Percentiles rank a stretch among this genome's conserved stretches.
Evolutionary conservation across 2,888 invertebrate species (phyloP).

Genomic region (Cheilosia variabilis): DNA sequence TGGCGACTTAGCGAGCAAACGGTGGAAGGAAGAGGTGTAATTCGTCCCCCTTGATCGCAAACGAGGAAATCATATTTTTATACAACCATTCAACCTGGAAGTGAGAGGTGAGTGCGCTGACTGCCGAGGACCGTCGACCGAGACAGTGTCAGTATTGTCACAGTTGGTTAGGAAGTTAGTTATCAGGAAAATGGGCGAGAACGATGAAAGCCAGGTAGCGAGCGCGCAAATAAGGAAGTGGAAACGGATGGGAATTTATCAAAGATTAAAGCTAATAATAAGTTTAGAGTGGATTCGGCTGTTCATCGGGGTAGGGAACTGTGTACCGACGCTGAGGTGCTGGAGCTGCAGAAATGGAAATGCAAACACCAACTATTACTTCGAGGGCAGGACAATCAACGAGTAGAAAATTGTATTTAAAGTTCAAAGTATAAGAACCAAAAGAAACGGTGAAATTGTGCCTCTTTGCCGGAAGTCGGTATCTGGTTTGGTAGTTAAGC

Average conservation of each 20-base stretch:
- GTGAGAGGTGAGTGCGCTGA: slow-evolving; percentile 11
- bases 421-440: slow-evolving; percentile 62
- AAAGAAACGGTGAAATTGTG: slow-evolving; percentile 43
- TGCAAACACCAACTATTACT: slow-evolving; percentile 50
- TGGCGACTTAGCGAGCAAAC: slow-evolving; percentile 23
- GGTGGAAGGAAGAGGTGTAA: neutral
- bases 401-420: slow-evolving; percentile 66
- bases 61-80: slow-evolving; percentile 64
- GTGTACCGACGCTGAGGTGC: neutral
- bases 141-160: slow-evolving; percentile 56
- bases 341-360: slow-evolving; percentile 37
- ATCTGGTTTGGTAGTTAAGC: slow-evolving; percentile 7
- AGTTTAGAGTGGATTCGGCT: slow-evolving; percentile 62
- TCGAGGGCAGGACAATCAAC: slow-evolving; percentile 33
- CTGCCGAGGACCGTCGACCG: neutral
- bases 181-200: slow-evolving; percentile 45
- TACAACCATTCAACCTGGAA: slow-evolving; percentile 21
- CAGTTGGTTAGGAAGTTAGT: slow-evolving; percentile 67
- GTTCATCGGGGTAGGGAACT: slow-evolving; percentile 21
- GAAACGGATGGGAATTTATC: slow-evolving; percentile 70
- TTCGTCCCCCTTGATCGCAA: slow-evolving; percentile 39
- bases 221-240: slow-evolving; percentile 57
- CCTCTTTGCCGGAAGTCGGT: slow-evolving; percentile 48
- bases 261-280: slow-evolving; percentile 74
- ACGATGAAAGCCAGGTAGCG: slow-evolving; percentile 28